These are phyloP conservation scores for Cabera pusaria DNA, from an alignment of 2,888 invertebrate genomes.

Conservation along the genomic window DNA sequence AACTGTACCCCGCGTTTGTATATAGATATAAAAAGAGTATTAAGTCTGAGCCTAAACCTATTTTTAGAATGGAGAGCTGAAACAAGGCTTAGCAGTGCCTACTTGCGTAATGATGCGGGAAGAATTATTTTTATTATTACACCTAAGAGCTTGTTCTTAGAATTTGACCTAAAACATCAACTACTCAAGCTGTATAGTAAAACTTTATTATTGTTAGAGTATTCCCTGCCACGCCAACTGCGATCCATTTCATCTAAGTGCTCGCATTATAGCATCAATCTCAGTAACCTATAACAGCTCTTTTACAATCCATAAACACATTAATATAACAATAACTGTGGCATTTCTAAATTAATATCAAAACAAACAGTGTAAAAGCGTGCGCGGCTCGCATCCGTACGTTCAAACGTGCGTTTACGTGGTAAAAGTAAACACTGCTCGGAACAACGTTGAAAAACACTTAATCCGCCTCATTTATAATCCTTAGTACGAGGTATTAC, in stretches of 20 bases:
- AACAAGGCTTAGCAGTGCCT: too few relatives aligned
- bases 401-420: conserved; percentile 32
- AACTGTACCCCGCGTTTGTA: too few relatives aligned
- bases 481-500: conserved; percentile 44
- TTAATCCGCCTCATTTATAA: conserved; percentile 19
- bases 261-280: conserved; percentile 31
- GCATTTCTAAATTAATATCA: conserved; percentile 50
- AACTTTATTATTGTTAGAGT: conserved; percentile 15
- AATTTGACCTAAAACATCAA: conserved; percentile 8
- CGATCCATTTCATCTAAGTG: conserved; percentile 27
- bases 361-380: conserved; percentile 48
- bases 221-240: conserved; percentile 20
- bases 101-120: too few relatives aligned
- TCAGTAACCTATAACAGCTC: conserved; percentile 33
- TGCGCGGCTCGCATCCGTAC: conserved; percentile 40
- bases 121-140: too few relatives aligned
- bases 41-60: too few relatives aligned
- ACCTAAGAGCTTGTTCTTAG: too few relatives aligned
- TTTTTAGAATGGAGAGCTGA: too few relatives aligned
- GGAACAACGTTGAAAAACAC: conserved; percentile 20
- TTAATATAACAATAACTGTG: conserved; percentile 47
- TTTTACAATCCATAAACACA: conserved; percentile 42
- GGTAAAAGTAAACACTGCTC: conserved; percentile 42
- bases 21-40: too few relatives aligned
- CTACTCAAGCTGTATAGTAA: conserved; percentile 11